These are phyloP conservation scores for Serrognathus titanus DNA, from an alignment of 2,888 invertebrate genomes.

Conservation along the genomic window DNA sequence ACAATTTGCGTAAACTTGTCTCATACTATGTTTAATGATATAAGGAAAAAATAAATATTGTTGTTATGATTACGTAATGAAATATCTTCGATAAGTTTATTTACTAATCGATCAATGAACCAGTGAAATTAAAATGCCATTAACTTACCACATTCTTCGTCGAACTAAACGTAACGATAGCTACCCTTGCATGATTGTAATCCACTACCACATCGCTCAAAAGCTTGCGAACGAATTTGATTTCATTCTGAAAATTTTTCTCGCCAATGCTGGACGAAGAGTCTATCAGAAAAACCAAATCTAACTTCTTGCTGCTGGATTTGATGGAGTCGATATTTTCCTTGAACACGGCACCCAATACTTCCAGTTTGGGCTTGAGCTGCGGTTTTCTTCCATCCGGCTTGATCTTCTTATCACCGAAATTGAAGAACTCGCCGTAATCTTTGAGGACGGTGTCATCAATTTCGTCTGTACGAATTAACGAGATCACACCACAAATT, in stretches of 20 bases:
- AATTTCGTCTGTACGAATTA: background rate
- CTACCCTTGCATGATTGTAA: conserved; percentile 59
- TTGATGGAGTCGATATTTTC: conserved; percentile 54
- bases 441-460: conserved; percentile 24
- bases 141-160: conserved; percentile 53
- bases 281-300: conserved; percentile 66
- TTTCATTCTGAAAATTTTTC: conserved; percentile 62
- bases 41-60: too few relatives aligned
- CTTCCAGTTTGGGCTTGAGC: conserved; percentile 54
- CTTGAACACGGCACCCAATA: conserved; percentile 53
- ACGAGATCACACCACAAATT: too few relatives aligned
- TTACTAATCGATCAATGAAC: background rate
- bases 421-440: conserved; percentile 45
- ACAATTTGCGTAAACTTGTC: too few relatives aligned
- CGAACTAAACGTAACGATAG: conserved; percentile 64
- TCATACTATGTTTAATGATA: too few relatives aligned
- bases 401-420: conserved; percentile 41
- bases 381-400: conserved; percentile 37
- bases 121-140: too few relatives aligned
- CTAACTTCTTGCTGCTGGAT: conserved; percentile 46
- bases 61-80: background rate
- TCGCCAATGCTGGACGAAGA: conserved; percentile 67
- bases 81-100: too few relatives aligned
- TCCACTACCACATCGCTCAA: conserved; percentile 65
- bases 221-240: conserved; percentile 64